These are phyloP conservation scores for Xiphophorus birchmanni DNA, from an alignment of 2,797 vertebrate genomes.

Conservation along the genomic window DNA sequence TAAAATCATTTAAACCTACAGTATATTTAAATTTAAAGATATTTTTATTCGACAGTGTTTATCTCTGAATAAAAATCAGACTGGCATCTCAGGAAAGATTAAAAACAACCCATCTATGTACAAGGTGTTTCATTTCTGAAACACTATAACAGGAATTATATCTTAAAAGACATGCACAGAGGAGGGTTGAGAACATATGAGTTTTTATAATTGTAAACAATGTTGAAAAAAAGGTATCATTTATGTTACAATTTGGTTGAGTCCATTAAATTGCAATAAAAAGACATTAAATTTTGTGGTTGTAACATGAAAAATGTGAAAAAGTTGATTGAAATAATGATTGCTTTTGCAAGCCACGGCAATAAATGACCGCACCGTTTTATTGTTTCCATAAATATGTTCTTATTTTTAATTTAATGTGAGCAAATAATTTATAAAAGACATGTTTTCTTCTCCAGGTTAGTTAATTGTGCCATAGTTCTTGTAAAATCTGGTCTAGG, in stretches of 20 bases:
- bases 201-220: neutral
- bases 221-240: neutral
- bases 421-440: neutral
- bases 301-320: neutral
- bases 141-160: neutral
- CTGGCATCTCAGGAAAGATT: neutral
- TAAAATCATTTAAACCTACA: neutral
- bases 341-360: neutral
- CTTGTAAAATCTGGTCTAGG: neutral
- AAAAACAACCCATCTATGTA: neutral
- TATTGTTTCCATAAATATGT: neutral
- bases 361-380: neutral
- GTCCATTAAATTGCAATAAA: neutral
- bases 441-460: neutral
- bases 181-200: neutral
- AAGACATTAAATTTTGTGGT: neutral
- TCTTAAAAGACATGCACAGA: neutral
- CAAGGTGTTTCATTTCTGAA: neutral
- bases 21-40: neutral
- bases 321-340: neutral
- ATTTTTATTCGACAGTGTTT: neutral
- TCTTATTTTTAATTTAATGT: neutral
- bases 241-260: neutral
- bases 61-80: neutral
- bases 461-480: neutral